These are phyloP conservation scores for Theocolax elegans DNA, from an alignment of 1,140 invertebrate genomes.

Conservation along the genomic window DNA sequence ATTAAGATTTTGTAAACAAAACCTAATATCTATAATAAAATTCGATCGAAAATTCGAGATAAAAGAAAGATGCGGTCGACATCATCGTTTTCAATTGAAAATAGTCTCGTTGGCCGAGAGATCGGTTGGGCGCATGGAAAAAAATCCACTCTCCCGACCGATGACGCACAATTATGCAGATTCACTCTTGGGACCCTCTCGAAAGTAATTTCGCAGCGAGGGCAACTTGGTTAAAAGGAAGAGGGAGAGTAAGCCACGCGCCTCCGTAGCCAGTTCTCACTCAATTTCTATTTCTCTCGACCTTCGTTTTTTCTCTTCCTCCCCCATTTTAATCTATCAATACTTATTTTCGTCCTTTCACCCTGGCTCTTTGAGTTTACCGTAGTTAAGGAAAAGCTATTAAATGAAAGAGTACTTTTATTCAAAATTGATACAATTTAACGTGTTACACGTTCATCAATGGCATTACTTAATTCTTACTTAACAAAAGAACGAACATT, in stretches of 20 bases:
- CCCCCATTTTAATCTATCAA: not conserved
- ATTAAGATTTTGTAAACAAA: no score
- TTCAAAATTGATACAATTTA: no score
- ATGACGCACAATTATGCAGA: constrained; percentile 12
- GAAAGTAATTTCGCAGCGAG: constrained; percentile 16
- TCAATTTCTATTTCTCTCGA: not conserved
- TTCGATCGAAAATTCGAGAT: no score
- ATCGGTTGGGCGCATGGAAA: not conserved
- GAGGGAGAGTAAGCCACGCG: no score
- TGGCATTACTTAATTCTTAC: no score
- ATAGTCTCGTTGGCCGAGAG: not conserved
- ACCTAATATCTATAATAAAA: no score
- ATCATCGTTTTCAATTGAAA: not conserved
- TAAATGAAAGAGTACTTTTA: no score
- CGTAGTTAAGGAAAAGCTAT: no score
- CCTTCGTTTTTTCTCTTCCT: not conserved
- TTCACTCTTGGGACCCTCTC: constrained; percentile 1
- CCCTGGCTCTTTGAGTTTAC: no score
- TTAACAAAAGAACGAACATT: no score
- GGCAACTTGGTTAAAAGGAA: not conserved
- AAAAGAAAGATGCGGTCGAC: not conserved
- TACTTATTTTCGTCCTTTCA: not conserved
- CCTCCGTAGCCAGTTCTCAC: not conserved
- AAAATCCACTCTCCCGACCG: not conserved
- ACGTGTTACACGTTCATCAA: no score